A percentile compares a stretch with the other conserved stretches of the same genome.
Evolutionary conservation across 2,888 invertebrate genomes (phyloP).

Genomic region (Drosophila greeni): DNA sequence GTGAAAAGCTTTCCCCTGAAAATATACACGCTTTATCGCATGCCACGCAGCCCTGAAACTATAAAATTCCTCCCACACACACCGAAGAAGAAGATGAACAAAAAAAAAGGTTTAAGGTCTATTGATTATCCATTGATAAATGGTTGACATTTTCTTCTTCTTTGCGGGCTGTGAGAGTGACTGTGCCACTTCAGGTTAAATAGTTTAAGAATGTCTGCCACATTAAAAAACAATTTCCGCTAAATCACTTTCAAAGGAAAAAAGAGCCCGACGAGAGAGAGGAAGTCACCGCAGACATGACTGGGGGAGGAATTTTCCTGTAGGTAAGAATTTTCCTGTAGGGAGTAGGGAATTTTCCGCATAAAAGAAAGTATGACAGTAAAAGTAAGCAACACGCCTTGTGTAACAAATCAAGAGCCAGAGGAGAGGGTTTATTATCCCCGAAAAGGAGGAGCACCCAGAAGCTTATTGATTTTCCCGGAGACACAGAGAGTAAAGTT

Average conservation of each 20-base stretch:
- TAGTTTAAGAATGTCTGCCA: conserved; percentile 63
- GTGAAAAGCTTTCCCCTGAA: not conserved
- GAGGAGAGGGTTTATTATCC: conserved; percentile 32
- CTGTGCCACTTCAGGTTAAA: conserved; percentile 50
- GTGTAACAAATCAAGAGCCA: conserved; percentile 49
- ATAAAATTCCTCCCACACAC: conserved; percentile 48
- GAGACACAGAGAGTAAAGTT: not conserved
- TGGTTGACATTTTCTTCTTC: conserved; percentile 54
- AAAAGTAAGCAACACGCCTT: conserved; percentile 43
- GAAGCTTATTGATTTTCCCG: conserved; percentile 18
- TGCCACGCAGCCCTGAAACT: conserved; percentile 60
- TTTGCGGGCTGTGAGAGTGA: conserved; percentile 22
- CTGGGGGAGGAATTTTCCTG: conserved; percentile 34
- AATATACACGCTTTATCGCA: conserved; percentile 54
- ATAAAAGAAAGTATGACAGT: conserved; percentile 43
- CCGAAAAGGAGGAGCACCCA: not conserved
- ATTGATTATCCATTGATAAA: conserved; percentile 71
- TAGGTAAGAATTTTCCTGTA: conserved; percentile 31
- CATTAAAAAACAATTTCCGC: conserved; percentile 72
- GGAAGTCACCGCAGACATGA: conserved; percentile 25
- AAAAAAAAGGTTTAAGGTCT: conserved; percentile 49
- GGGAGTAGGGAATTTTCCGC: conserved; percentile 21
- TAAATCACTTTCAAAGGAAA: conserved; percentile 49
- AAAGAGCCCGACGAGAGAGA: not conserved
- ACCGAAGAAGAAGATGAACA: conserved; percentile 12